Percentiles rank a stretch among this genome's conserved stretches.
Evolutionary conservation across 1,140 invertebrate genomes (phyloP).

Genomic region (Saccostrea echinata): DNA sequence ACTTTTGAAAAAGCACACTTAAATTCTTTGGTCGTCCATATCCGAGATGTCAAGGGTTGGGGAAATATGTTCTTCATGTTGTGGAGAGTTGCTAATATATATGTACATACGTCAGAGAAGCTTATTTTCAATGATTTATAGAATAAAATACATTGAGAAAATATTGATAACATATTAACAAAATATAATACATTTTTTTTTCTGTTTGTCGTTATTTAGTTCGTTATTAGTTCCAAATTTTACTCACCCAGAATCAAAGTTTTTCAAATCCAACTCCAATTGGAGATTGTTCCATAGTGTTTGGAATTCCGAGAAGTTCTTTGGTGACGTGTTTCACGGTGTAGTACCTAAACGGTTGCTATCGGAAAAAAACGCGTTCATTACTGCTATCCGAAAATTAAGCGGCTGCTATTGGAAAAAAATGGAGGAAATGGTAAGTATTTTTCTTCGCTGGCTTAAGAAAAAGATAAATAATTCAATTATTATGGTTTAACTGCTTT

Average conservation of each 20-base stretch:
- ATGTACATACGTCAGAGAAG: background rate
- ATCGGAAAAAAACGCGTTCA: background rate
- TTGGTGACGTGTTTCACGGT: background rate
- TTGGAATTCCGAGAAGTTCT: background rate
- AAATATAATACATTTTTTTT: background rate
- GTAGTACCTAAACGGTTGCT: no score
- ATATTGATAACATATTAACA: background rate
- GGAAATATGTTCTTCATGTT: background rate
- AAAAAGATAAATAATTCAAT: no score
- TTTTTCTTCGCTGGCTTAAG: background rate
- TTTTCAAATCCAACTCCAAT: no score
- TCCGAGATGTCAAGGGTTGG: background rate
- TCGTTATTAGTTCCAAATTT: no score
- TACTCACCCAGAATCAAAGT: no score
- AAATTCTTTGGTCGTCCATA: background rate
- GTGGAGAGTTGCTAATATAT: background rate
- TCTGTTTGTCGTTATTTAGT: background rate
- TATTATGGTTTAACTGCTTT: no score
- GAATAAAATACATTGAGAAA: background rate
- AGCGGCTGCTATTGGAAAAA: constrained; percentile 3
- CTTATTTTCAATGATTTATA: background rate
- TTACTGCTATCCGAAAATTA: background rate
- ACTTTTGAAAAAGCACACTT: background rate
- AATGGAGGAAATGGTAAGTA: background rate
- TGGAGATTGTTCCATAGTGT: background rate